A percentile compares a stretch with the other conserved stretches of the same genome.
These are phyloP conservation scores for Sylvia borin DNA, from an alignment of 2,797 vertebrate species.

Conservation along the genomic window DNA sequence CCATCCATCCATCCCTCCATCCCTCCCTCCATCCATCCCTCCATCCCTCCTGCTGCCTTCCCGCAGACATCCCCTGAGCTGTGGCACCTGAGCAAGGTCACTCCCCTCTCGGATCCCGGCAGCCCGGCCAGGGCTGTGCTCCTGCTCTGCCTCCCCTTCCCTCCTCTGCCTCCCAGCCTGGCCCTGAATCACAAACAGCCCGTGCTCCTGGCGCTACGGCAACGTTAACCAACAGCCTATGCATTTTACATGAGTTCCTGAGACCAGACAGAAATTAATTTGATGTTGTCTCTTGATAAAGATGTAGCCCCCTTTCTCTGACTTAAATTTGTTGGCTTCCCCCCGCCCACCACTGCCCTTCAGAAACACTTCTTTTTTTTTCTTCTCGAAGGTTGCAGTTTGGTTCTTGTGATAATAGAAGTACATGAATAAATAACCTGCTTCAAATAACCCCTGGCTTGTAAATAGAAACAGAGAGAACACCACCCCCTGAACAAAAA, in stretches of 20 bases:
- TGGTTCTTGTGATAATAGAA: constrained; percentile 53
- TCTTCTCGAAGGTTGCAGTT: constrained; percentile 66
- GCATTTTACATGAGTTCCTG: constrained; percentile 78
- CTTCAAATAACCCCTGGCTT: constrained; percentile 58
- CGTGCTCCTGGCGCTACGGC: constrained; percentile 58
- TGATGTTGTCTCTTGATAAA: constrained; percentile 78
- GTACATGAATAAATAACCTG: constrained; percentile 60
- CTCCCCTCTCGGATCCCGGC: not conserved
- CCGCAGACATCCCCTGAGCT: not conserved
- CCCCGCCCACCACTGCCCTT: not conserved
- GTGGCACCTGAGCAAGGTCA: constrained; percentile 43
- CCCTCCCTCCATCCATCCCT: no score
- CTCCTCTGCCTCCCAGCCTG: not conserved
- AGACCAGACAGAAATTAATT: constrained; percentile 77
- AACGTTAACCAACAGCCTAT: constrained; percentile 78
- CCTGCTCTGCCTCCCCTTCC: not conserved
- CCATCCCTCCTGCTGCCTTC: constrained; percentile 61
- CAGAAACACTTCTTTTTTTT: not conserved
- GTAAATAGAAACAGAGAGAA: constrained; percentile 24
- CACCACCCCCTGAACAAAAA: not conserved
- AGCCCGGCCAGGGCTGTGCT: not conserved
- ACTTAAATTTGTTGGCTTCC: constrained; percentile 15
- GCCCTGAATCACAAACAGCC: not conserved
- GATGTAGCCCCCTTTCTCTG: constrained; percentile 59
- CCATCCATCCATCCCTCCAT: no score